These are phyloP conservation scores for Callimorpha dominula DNA, from an alignment of 2,888 invertebrate genomes.

Conservation along the genomic window DNA sequence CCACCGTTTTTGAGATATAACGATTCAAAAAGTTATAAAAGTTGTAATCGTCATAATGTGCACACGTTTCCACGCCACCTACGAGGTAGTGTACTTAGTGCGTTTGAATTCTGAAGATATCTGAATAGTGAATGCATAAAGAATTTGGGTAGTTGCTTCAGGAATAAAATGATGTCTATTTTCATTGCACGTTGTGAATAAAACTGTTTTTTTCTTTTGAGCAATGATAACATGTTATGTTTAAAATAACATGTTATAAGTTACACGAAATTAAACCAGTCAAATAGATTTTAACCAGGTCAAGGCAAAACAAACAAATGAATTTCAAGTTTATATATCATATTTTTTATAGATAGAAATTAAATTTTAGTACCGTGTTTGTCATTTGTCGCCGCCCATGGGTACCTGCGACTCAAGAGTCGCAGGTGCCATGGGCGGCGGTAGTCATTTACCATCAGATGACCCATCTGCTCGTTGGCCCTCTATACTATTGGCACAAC, in stretches of 20 bases:
- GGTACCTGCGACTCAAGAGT: too few species aligned
- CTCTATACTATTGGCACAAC: too few species aligned
- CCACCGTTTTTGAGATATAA: too few species aligned
- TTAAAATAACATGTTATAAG: neutral
- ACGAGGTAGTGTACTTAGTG: too few species aligned
- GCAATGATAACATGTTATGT: neutral
- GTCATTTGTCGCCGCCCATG: too few species aligned
- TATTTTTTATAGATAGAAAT: constrained; percentile 65
- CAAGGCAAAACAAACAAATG: constrained; percentile 27
- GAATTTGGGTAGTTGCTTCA: constrained; percentile 14
- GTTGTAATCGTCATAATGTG: too few species aligned
- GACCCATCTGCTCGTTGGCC: too few species aligned
- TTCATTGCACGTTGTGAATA: neutral
- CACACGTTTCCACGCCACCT: too few species aligned
- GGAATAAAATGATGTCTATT: neutral
- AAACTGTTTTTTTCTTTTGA: neutral
- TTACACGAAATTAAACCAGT: neutral
- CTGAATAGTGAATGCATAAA: constrained; percentile 18
- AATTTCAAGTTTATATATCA: constrained; percentile 46
- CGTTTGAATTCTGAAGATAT: constrained; percentile 14
- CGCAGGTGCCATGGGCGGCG: too few species aligned
- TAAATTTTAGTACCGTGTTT: constrained; percentile 70
- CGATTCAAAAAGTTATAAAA: too few species aligned
- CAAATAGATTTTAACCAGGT: constrained; percentile 27
- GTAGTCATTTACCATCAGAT: too few species aligned